Evolutionary conservation across 2,113 vertebrate genomes (phyloP), one percentile per base, ranked within the genome.

Genomic region (Thamnaconus septentrionalis): DNA sequence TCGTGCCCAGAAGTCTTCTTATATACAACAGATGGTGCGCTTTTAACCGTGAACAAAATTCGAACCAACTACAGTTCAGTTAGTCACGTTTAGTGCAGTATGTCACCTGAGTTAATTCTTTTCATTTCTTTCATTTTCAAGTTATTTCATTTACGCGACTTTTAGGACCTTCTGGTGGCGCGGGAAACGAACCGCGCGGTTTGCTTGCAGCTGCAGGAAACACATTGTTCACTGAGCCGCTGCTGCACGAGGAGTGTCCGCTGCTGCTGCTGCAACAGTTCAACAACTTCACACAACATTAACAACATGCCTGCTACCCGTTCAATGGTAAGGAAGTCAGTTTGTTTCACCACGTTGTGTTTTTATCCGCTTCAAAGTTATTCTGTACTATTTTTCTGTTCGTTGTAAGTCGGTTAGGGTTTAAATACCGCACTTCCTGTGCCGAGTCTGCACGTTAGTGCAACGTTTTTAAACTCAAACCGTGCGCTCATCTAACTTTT

Each of bases 281-380:
- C 12, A 53, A 12, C 4, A 2, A 67, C 53, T 1, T 4, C 44
- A 39, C 6, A 2, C 41, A 12, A 6, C 50, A 31, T n/a, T 31
- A 45, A 11, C 31, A 76, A 82, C 73, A 92, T 92, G 92, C 88
- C 84, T 0, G 45, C 76, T 3, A 89, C 88, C 31, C 83, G 90
- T 66, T 84, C 87, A 5, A 70, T 81, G 90, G 90, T 91, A 90
- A 85, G 80, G 40, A 50, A 50, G 1, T 31, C 18, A 31, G 18
- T 31, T 31, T 31, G 18, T 31, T 31, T 31, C 18, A 31, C 18
- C 18, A 31, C 18, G 18, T 31, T 31, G 18, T 31, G 18, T 31
- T 31, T 31, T 31, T 31, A 31, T 31, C 18, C 18, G 18, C 18
- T 31, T 31, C 18, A 31, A 31, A 31, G 18, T 31, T 1, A 31